These are phyloP conservation scores for Sebastes cheni DNA, from an alignment of 2,797 vertebrate genomes.

Conservation along the genomic window DNA sequence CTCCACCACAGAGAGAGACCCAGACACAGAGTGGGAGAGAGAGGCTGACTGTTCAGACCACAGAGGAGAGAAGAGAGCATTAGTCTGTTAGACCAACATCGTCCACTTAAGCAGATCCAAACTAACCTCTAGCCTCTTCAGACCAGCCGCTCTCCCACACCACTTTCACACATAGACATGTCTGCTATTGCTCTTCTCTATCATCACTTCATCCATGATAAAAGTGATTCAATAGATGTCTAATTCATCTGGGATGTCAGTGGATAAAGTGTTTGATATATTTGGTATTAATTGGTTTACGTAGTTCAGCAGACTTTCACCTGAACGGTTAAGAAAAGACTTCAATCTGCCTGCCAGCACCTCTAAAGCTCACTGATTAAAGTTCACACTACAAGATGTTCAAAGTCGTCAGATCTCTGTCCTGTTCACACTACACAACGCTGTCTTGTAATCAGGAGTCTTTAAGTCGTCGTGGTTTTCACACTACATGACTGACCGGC, in stretches of 20 bases:
- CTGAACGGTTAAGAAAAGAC: too few relatives aligned
- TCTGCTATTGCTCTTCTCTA: conserved; percentile 5
- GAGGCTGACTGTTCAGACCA: conserved; percentile 29
- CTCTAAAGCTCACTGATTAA: too few relatives aligned
- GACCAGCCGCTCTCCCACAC: conserved; percentile 35
- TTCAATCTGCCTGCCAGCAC: too few relatives aligned
- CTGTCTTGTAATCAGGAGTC: not conserved
- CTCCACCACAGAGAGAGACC: conserved; percentile 11
- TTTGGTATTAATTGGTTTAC: not conserved
- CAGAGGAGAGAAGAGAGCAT: conserved; percentile 41
- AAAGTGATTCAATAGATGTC: not conserved
- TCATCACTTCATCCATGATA: conserved; percentile 8
- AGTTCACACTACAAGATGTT: too few relatives aligned
- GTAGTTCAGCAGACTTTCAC: too few relatives aligned
- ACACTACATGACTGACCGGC: not conserved
- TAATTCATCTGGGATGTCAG: not conserved
- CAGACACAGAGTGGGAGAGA: conserved; percentile 28
- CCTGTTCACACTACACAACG: not conserved
- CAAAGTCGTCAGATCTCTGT: not conserved
- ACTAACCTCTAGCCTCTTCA: conserved; percentile 37
- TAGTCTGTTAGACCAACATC: conserved; percentile 34
- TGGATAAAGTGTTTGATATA: not conserved
- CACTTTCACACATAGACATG: conserved; percentile 5
- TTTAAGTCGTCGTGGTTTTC: not conserved
- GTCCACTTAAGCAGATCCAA: conserved; percentile 54